A percentile compares a stretch with the other conserved stretches of the same genome.
Evolutionary conservation across 92 coral and sea anemone genomes (phyloP).

Genomic region (Actinernus sp.): DNA sequence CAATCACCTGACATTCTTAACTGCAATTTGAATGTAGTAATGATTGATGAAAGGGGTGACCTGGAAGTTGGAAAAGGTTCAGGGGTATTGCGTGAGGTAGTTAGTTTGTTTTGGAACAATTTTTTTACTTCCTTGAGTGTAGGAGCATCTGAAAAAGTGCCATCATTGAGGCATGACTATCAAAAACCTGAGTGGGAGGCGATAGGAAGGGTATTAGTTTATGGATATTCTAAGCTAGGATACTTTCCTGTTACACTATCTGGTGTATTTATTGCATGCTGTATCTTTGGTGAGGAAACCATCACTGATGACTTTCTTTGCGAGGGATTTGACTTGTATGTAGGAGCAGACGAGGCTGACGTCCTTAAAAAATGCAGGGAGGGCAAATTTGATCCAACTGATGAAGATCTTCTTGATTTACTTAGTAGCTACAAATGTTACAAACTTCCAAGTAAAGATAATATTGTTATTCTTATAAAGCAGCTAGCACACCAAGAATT

Average conservation of each 20-base stretch:
- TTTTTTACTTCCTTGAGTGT: conserved; percentile 7
- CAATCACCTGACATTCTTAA: neutral
- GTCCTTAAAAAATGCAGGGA: conserved; percentile 20
- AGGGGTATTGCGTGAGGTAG: neutral
- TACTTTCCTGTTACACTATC: conserved; percentile 32
- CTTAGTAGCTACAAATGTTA: conserved; percentile 41
- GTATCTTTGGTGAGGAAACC: conserved; percentile 31
- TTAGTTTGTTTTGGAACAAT: neutral
- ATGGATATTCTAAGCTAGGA: conserved; percentile 1
- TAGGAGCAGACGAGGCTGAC: conserved; percentile 37
- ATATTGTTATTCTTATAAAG: neutral
- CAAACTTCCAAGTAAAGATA: conserved; percentile 20
- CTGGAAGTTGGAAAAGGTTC: neutral
- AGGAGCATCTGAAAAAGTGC: conserved; percentile 35
- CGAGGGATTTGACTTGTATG: conserved; percentile 30
- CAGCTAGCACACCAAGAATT: conserved; percentile 50
- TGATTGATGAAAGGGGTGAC: neutral
- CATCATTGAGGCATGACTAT: conserved; percentile 33
- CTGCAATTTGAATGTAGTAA: neutral
- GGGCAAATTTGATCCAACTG: conserved; percentile 30
- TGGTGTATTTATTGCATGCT: conserved; percentile 32
- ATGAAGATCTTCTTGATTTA: conserved; percentile 45
- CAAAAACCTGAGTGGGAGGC: conserved; percentile 31
- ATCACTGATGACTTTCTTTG: conserved; percentile 12
- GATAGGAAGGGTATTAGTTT: conserved; percentile 18